Base-by-base conservation (phyloP, 2,888 invertebrate species). In the Caenorhabditis sp. region DNA sequence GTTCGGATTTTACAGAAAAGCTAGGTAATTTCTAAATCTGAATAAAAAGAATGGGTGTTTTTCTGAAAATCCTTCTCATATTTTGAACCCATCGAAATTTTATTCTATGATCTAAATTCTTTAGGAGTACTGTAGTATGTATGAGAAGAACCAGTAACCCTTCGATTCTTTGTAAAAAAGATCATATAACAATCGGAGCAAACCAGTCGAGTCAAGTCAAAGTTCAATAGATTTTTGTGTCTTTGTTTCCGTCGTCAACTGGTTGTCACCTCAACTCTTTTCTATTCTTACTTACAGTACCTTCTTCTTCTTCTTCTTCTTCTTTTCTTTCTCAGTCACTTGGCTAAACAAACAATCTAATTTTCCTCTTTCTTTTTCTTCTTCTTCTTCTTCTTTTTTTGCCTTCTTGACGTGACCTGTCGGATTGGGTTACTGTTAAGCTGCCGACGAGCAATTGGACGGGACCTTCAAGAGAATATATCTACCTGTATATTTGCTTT, bases 341-440 rank as follows among this genome's bases (percentile, higher is more conserved):
- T 14, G 43, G 43, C 43, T 43, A 43, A 43, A 43, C 43, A 43
- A 43, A 43, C 43, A 43, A 43, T 43, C 43, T 43, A 43, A 27
- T 36, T n/a, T 31, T 58, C 1, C 17, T 10, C 31, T 27, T 26
- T 27, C 27, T 14, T n/a, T 12, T 58, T 2, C 31, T n/a, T 27
- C 56, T 17, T 7, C 43, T 7, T 43, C 17, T 43, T 14, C 10
- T 14, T 43, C 43, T 12, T 14, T 43, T 14, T 43, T 14, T 43
- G 3, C 14, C n/a, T 7, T 43, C 43, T 43, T 43, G 43, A 43
- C 43, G 43, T 43, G 43, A 43, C 43, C 43, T 43, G 43, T 43
- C 43, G 26, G 56, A 56, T 56, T 56, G 56, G 21, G 23, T 56
- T 56, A 56, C 56, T 56, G 56, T 56, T 56, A 56, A 56, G 56